Conservation (phyloP, 92 coral and sea anemone species). For the Meandrina meandrites region DNA sequence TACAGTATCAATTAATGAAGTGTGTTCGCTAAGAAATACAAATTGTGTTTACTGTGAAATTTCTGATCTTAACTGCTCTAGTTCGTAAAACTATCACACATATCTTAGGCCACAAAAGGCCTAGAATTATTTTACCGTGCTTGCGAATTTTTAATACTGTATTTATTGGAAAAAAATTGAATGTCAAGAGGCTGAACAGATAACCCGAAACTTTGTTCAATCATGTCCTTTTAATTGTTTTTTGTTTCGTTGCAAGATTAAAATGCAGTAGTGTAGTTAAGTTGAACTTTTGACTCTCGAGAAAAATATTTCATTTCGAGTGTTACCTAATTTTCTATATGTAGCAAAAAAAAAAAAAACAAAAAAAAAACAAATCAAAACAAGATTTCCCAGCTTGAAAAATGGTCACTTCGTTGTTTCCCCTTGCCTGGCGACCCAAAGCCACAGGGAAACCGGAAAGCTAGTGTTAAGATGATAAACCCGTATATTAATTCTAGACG, state of each 20-base stretch:
- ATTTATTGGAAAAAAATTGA: neutral
- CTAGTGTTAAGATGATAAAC: neutral
- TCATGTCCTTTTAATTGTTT: slow-evolving; percentile 6
- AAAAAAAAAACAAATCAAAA: no score
- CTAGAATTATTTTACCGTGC: neutral
- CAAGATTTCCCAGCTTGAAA: neutral
- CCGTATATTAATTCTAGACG: neutral
- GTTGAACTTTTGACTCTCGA: slow-evolving; percentile 30
- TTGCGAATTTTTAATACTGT: neutral
- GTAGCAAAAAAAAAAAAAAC: neutral
- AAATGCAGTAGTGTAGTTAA: neutral
- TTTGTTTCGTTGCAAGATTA: neutral
- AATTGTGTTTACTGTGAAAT: neutral
- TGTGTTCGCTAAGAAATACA: neutral
- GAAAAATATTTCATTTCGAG: neutral
- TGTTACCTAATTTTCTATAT: neutral
- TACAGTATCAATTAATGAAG: no score
- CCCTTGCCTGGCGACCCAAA: neutral
- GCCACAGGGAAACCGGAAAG: neutral
- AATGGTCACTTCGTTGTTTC: neutral
- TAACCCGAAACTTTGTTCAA: neutral
- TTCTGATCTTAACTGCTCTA: neutral
- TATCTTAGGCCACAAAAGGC: neutral
- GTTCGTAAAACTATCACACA: neutral
- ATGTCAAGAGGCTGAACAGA: neutral